Evolutionary conservation across 2,113 vertebrate genomes (phyloP).

Genomic region (Trogon melanurus): DNA sequence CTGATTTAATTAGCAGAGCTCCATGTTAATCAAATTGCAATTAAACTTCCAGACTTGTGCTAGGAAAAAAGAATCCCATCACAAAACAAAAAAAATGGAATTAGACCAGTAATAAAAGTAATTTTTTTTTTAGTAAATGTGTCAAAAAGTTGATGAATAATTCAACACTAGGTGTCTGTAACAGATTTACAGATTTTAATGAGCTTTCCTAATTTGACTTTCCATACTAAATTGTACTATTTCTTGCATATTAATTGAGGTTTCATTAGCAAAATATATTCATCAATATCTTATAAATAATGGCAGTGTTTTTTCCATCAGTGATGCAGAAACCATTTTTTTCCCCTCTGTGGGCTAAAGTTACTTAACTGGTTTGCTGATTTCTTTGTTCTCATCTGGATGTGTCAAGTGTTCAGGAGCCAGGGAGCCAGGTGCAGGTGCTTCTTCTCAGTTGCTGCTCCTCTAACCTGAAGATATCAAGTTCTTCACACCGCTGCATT

Average conservation of each 20-base stretch:
- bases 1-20: conserved; percentile 74
- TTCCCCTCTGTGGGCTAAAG: not conserved
- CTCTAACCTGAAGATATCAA: not conserved
- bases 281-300: not conserved
- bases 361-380: not conserved
- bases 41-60: conserved; percentile 54
- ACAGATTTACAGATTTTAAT: conserved; percentile 69
- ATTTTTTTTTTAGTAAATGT: conserved; percentile 55
- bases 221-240: conserved; percentile 16
- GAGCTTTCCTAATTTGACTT: conserved; percentile 62
- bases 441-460: not conserved
- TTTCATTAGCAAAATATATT: conserved; percentile 36
- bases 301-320: not conserved
- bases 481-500: not conserved
- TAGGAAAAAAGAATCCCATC: not conserved
- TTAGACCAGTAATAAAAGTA: conserved; percentile 37
- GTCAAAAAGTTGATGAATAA: conserved; percentile 66
- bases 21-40: conserved; percentile 67
- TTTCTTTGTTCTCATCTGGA: not conserved
- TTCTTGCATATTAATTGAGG: conserved; percentile 36
- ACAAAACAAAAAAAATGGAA: conserved; percentile 46
- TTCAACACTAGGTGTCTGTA: conserved; percentile 45
- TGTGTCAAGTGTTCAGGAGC: not conserved
- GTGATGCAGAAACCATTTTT: not conserved
- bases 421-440: not conserved